Base-by-base conservation (phyloP, 2,797 vertebrate genomes). In the Xenentodon cancila region DNA sequence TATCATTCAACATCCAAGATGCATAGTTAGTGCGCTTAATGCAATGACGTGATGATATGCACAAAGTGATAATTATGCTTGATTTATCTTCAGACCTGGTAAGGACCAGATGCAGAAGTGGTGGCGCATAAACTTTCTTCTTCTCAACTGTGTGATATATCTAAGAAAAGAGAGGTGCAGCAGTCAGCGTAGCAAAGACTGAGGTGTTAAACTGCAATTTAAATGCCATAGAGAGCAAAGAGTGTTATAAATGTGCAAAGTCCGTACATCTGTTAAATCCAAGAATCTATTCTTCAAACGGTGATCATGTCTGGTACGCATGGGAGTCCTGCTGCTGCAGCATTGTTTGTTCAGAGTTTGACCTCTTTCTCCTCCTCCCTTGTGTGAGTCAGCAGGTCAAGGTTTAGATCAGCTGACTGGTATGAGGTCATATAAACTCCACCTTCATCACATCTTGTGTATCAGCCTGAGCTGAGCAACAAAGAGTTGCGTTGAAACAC, bases 351-450 rank as follows among this genome's bases (percentile, higher is more conserved):
- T 52, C 18, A n/a, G 40, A 27, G 22, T 21, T 60, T 20, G 1
- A 1, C 54, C 48, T 53, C 46, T 32, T 25, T 40, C 17, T 49
- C 59, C 45, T 56, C 59, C 46, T 27, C 63, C 54, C 65, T 53
- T 58, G 27, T 70, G 70, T 19, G 54, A 73, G 47, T 34, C 46
- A 43, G 64, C 56, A 40, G 25, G 48, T 54, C 1, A 4, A 40
- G 22, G 49, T 68, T 84, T 53, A 76, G 69, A 74, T 74, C 77
- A 79, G 71, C 68, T 60, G 50, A 59, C 59, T 71, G 53, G 40
- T 40, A 84, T 85, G 80, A 78, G 64, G 75, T 87, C 75, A 58
- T 84, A 65, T 80, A 80, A 81, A 77, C 80, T 53, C 32, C 52
- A 60, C 53, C 67, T 77, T 53, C 63, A 52, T 68, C 73, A 30